A percentile compares a stretch with the other conserved stretches of the same genome.
Evolutionary conservation across 2,113 vertebrate genomes (phyloP).

Genomic region (Triplophysa tibetana): DNA sequence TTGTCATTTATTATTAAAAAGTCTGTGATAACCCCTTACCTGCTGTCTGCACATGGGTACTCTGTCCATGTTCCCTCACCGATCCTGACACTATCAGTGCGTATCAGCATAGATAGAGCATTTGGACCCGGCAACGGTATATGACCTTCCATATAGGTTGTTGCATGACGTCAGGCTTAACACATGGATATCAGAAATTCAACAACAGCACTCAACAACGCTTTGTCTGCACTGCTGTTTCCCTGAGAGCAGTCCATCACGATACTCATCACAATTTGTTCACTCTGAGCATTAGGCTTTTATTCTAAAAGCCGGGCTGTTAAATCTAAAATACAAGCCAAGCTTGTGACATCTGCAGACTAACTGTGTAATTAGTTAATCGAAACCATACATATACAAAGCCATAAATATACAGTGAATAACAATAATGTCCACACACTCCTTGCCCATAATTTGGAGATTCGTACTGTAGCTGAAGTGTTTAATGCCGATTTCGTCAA

Average conservation of each 20-base stretch:
- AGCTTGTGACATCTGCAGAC: slow-evolving; percentile 1
- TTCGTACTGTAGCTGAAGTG: too few relatives aligned
- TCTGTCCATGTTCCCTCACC: too few relatives aligned
- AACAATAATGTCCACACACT: background rate
- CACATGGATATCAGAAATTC: background rate
- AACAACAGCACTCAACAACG: background rate
- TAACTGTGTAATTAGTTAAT: background rate
- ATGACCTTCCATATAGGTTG: too few relatives aligned
- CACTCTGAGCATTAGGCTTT: slow-evolving; percentile 12
- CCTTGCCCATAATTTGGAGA: background rate
- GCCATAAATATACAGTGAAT: too few relatives aligned
- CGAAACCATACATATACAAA: background rate
- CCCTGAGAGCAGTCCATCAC: slow-evolving; percentile 23
- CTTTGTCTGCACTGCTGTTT: background rate
- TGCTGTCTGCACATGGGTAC: too few relatives aligned
- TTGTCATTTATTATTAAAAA: too few relatives aligned
- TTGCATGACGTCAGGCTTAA: background rate
- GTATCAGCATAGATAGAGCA: too few relatives aligned
- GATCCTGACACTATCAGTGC: too few relatives aligned
- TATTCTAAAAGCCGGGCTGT: slow-evolving; percentile 37
- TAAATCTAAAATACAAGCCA: slow-evolving; percentile 33
- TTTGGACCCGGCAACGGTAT: too few relatives aligned
- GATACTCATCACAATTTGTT: slow-evolving; percentile 28
- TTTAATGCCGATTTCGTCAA: too few relatives aligned
- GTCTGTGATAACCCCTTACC: too few relatives aligned